phyloP scores from a whole-genome alignment of 2,888 invertebrate species.

The Aplocera efformata region DNA sequence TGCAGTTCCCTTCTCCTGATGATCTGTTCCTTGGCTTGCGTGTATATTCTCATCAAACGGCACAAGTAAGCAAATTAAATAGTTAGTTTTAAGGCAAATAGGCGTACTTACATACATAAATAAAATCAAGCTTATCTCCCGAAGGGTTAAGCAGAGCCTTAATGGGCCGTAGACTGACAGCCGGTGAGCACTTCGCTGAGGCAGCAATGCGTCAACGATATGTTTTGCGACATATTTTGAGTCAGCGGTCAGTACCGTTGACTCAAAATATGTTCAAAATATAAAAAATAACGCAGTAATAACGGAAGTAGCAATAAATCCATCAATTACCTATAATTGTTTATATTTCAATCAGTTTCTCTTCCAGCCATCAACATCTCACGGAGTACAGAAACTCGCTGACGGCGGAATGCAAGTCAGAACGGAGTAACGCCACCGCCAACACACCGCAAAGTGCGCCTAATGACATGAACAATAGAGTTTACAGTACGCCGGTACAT shows the following conservation, averaged over 20 bases:
- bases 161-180: too few species aligned
- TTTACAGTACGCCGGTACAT: slow-evolving; percentile 73
- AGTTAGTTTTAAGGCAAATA: too few species aligned
- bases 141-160: too few species aligned
- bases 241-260: too few species aligned
- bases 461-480: slow-evolving; percentile 58
- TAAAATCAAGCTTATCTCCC: too few species aligned
- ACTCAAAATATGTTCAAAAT: too few species aligned
- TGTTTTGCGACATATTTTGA: too few species aligned
- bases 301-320: too few species aligned
- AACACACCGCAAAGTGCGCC: slow-evolving; percentile 62
- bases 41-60: slow-evolving; percentile 67
- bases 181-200: too few species aligned
- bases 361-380: slow-evolving; percentile 56
- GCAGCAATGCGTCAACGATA: too few species aligned
- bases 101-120: too few species aligned
- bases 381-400: slow-evolving; percentile 69
- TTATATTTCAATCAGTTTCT: background rate
- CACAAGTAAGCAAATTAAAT: slow-evolving; percentile 57
- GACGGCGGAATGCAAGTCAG: slow-evolving; percentile 69
- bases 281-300: too few species aligned
- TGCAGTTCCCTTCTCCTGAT: slow-evolving; percentile 70
- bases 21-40: slow-evolving; percentile 67
- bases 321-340: slow-evolving; percentile 1
- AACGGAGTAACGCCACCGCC: slow-evolving; percentile 60